Evolutionary conservation across 2,797 vertebrate species (phyloP).

Genomic region (Macrochelys suwanniensis): DNA sequence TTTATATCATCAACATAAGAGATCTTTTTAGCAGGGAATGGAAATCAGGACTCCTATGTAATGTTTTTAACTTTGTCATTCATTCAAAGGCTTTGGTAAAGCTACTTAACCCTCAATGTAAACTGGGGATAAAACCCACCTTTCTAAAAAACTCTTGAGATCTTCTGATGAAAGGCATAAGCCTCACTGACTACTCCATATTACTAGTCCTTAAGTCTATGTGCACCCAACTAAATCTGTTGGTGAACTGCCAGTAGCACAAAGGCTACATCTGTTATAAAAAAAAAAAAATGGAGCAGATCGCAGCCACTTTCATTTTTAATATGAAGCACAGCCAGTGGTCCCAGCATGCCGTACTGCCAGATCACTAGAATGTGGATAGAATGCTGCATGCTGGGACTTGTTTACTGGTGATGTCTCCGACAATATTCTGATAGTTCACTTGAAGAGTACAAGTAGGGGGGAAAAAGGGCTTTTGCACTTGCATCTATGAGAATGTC

Average conservation of each 20-base stretch:
- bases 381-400: accelerated
- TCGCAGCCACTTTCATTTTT: background rate
- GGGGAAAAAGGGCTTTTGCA: background rate
- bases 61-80: background rate
- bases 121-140: background rate
- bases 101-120: background rate
- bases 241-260: background rate
- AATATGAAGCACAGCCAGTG: background rate
- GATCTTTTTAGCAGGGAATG: background rate
- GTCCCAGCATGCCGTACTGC: background rate
- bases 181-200: background rate
- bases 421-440: background rate
- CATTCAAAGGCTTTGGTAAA: background rate
- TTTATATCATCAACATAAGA: background rate
- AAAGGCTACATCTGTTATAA: background rate
- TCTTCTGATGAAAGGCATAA: background rate
- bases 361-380: background rate
- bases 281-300: background rate
- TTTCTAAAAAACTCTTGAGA: background rate
- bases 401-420: too few species aligned
- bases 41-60: background rate
- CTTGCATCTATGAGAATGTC: background rate
- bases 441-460: background rate
- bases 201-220: background rate
- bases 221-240: background rate